Percentiles rank a stretch among this genome's conserved stretches.
Evolutionary conservation across 1,140 invertebrate species (phyloP).

Genomic region (Leptopilina clavipes): DNA sequence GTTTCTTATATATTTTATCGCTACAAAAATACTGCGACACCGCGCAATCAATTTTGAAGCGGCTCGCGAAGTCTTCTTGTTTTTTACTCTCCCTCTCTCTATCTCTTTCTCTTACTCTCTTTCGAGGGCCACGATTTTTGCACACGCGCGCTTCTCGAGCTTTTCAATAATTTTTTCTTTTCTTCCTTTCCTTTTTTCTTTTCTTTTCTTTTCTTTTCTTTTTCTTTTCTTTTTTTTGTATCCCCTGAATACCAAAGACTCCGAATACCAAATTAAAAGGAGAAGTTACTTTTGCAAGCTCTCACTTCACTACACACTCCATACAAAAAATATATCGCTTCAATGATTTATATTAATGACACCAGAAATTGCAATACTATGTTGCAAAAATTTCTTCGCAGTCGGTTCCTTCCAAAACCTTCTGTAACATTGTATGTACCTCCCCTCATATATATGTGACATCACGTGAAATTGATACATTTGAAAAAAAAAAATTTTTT

Average conservation of each 20-base stretch:
- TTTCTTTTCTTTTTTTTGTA: background rate
- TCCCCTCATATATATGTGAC: too few species aligned
- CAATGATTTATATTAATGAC: conserved; percentile 28
- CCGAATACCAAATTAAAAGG: conserved; percentile 27
- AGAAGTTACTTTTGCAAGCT: conserved; percentile 30
- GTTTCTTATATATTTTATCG: conserved; percentile 35
- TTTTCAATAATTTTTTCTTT: conserved; percentile 30
- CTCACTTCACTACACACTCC: conserved; percentile 9
- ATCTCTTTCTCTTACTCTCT: too few species aligned
- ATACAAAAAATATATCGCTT: conserved; percentile 13
- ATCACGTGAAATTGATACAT: too few species aligned
- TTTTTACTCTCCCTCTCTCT: background rate
- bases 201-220: background rate
- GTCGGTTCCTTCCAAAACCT: background rate
- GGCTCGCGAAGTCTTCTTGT: conserved; percentile 25
- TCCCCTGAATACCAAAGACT: conserved; percentile 4
- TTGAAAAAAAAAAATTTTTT: background rate
- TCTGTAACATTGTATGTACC: too few species aligned
- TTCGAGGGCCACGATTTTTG: conserved; percentile 7
- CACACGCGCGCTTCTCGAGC: conserved; percentile 22
- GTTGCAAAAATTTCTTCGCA: background rate
- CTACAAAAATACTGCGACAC: conserved; percentile 33
- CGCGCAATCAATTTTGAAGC: conserved; percentile 30
- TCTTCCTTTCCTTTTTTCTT: background rate
- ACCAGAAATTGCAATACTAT: conserved; percentile 26